phyloP scores from a whole-genome alignment of 2,797 vertebrate genomes.

The Epinephelus awoara region DNA sequence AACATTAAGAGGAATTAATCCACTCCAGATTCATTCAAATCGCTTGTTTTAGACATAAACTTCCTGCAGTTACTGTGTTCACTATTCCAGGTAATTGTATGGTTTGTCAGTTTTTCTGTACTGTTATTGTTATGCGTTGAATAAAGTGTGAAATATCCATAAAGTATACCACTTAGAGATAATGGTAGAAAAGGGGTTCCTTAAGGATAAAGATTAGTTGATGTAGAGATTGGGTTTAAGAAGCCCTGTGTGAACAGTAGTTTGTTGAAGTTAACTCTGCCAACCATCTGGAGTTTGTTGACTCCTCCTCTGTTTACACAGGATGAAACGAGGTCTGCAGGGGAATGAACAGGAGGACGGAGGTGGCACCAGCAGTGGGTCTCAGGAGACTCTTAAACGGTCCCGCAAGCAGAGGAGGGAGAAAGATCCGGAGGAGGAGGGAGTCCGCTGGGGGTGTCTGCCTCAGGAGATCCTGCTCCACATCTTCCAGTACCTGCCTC shows the following conservation, averaged over 20 bases:
- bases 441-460: slow-evolving; percentile 73
- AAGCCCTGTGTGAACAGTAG: slow-evolving; percentile 1
- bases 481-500: slow-evolving; percentile 94
- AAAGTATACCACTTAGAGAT: no score
- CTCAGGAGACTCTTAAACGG: slow-evolving; percentile 68
- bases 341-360: slow-evolving; percentile 72
- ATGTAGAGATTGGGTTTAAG: not conserved
- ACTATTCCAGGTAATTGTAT: no score
- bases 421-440: slow-evolving; percentile 49
- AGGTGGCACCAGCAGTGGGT: slow-evolving; percentile 70
- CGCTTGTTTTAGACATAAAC: no score
- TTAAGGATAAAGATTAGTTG: no score
- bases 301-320: slow-evolving; percentile 43
- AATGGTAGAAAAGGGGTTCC: no score
- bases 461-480: slow-evolving; percentile 94
- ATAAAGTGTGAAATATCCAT: no score
- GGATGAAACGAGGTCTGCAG: slow-evolving; percentile 77
- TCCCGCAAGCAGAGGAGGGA: slow-evolving; percentile 66
- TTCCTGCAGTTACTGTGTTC: no score
- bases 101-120: no score
- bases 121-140: no score
- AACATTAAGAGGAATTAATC: no score
- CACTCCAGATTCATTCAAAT: no score
- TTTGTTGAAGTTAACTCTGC: not conserved
- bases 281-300: slow-evolving; percentile 30